A percentile compares a stretch with the other conserved stretches of the same genome.
phyloP scores from a whole-genome alignment of 2,797 vertebrate genomes.

The Epinephelus coioides region DNA sequence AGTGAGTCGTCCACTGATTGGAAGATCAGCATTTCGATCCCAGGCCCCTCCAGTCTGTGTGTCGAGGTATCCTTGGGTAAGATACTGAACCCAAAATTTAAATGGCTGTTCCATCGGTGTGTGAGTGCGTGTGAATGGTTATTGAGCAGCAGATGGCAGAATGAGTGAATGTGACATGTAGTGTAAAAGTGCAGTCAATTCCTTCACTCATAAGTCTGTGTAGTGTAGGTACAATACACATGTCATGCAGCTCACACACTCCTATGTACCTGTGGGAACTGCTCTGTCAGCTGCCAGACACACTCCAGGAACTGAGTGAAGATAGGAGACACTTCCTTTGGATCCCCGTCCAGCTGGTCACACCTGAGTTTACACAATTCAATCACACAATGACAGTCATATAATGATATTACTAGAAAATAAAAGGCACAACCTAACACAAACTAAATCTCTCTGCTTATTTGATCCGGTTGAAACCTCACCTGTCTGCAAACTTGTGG shows the following conservation, averaged over 20 bases:
- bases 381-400: neutral
- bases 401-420: neutral
- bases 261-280: conserved; percentile 89
- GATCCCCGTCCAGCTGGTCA: conserved; percentile 95
- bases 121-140: too few species aligned
- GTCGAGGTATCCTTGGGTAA: too few species aligned
- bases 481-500: conserved; percentile 99
- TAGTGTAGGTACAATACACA: too few species aligned
- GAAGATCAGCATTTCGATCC: too few species aligned
- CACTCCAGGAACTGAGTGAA: conserved; percentile 98
- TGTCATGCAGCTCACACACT: neutral
- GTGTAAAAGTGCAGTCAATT: too few species aligned
- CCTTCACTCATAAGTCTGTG: too few species aligned
- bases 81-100: too few species aligned
- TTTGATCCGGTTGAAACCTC: conserved; percentile 31
- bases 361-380: conserved; percentile 83
- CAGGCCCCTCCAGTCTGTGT: too few species aligned
- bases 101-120: too few species aligned
- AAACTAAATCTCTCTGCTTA: neutral
- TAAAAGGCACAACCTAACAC: neutral
- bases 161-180: too few species aligned
- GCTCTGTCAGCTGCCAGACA: conserved; percentile 96
- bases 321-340: conserved; percentile 96
- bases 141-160: too few species aligned
- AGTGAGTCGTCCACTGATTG: too few species aligned